Conservation (phyloP, 2,113 vertebrate genomes). For the Tautogolabrus adspersus region DNA sequence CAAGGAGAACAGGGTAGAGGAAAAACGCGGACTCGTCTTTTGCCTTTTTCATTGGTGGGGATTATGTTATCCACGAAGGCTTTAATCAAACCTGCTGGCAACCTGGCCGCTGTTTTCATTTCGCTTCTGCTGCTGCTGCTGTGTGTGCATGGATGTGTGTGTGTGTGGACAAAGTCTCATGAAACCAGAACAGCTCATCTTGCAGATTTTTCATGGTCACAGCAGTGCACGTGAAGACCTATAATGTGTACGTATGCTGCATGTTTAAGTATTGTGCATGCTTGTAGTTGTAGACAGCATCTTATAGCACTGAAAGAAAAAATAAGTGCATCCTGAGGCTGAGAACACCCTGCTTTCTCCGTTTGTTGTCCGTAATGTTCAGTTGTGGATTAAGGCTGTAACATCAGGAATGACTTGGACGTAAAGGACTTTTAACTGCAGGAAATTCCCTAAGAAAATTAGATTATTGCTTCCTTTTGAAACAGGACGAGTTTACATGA, state of each 20-base stretch:
- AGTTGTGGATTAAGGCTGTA: conserved; percentile 8
- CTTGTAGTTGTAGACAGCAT: not conserved
- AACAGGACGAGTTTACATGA: conserved; percentile 26
- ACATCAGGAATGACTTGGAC: conserved; percentile 2
- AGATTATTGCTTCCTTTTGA: conserved; percentile 39
- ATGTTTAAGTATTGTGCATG: not conserved
- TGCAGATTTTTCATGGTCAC: conserved; percentile 1
- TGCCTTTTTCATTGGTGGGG: not conserved
- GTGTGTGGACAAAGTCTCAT: not conserved
- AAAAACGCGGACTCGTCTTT: conserved; percentile 32
- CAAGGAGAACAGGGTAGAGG: not conserved
- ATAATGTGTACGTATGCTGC: not conserved
- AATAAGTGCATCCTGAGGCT: not conserved
- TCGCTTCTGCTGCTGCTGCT: not conserved
- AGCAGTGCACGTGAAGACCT: not conserved
- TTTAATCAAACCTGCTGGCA: conserved; percentile 44
- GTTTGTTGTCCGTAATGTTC: not conserved
- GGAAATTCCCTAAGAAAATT: conserved; percentile 37
- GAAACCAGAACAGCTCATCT: not conserved
- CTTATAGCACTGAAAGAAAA: not conserved
- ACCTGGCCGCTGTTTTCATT: conserved; percentile 25
- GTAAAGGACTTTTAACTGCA: conserved; percentile 8
- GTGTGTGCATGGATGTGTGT: not conserved
- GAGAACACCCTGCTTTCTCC: not conserved
- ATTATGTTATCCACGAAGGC: conserved; percentile 33